Evolutionary conservation across 2,797 vertebrate genomes (phyloP), one percentile per base, ranked within the genome.

Genomic region (Poecilia velifera): DNA sequence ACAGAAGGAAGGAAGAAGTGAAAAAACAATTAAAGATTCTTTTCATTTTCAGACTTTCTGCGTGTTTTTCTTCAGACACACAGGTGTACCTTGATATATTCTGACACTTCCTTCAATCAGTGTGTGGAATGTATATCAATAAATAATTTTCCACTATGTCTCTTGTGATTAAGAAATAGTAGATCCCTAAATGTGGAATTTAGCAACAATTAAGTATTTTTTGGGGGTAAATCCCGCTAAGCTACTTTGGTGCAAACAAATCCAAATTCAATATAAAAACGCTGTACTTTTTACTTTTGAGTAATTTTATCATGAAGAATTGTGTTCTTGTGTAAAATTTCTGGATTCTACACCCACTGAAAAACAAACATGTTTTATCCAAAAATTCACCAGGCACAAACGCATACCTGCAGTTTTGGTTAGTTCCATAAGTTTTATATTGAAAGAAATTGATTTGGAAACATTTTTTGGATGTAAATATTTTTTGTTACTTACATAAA

Each of bases 21-120:
- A 73, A 80, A 76, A 89, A 87, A 91, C 88, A 91, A 92, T 92
- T 91, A 90, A 77, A 70, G 81, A 81, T 36, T 73, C 76, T 34
- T 86, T 84, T 82, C 53, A 75, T 83, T 47, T 64, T 73, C 28
- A 66, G 75, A 62, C 34, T 36, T 28, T 53, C 20, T 78, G 57
- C 28, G 16, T 39, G 62, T 73, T 41, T 16, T 28, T 43, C 47
- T 43, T 76, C n/a, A 7, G 7, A 39, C 68, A 28, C 47, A 74
- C 64, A 82, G 77, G 73, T 86, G 51, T 25, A 28, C 13, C n/a
- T 1, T 12, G 28, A 9, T 64, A 20, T 34, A 49, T 75, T 82
- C 43, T n/a, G 25, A 46, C 77, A 43, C 22, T 31, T 46, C 43
- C 59, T 49, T 47, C 1, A 0, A 45, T 47, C 28, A 55, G 10